phyloP scores from a whole-genome alignment of 2,113 vertebrate genomes.

The Cottus gobio region DNA sequence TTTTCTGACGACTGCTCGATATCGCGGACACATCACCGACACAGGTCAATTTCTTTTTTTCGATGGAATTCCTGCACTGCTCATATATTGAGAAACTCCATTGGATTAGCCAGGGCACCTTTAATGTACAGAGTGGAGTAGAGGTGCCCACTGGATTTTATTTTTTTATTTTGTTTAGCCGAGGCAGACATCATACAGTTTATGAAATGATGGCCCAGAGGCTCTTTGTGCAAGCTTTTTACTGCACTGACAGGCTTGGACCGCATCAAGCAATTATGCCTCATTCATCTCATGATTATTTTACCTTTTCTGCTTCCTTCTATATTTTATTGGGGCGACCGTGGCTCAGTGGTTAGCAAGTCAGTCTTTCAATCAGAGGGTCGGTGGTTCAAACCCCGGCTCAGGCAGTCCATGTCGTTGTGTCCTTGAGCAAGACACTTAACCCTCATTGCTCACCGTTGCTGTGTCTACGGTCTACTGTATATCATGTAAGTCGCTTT shows the following conservation, averaged over 20 bases:
- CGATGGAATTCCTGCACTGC: constrained; percentile 8
- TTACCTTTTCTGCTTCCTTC: background rate
- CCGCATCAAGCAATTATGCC: background rate
- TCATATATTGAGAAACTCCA: constrained; percentile 51
- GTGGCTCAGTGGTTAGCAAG: too few relatives aligned
- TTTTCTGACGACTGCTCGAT: constrained; percentile 70
- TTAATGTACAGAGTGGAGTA: constrained; percentile 26
- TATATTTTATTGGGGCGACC: too few relatives aligned
- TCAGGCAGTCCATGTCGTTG: too few relatives aligned
- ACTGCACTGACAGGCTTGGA: background rate
- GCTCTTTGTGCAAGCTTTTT: background rate
- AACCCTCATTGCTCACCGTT: too few relatives aligned
- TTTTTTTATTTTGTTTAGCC: constrained; percentile 11
- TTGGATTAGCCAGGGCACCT: constrained; percentile 40
- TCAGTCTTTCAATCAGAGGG: too few relatives aligned
- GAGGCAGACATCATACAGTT: constrained; percentile 1
- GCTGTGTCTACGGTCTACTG: too few relatives aligned
- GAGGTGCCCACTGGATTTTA: background rate
- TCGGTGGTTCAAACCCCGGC: too few relatives aligned
- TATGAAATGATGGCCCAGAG: constrained; percentile 20
- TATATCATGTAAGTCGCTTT: too few relatives aligned
- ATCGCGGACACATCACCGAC: constrained; percentile 42
- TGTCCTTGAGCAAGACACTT: too few relatives aligned
- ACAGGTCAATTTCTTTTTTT: constrained; percentile 26
- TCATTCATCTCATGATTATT: constrained; percentile 8